Conservation (phyloP, 2,113 vertebrate species). For the Isichthys henryi region DNA sequence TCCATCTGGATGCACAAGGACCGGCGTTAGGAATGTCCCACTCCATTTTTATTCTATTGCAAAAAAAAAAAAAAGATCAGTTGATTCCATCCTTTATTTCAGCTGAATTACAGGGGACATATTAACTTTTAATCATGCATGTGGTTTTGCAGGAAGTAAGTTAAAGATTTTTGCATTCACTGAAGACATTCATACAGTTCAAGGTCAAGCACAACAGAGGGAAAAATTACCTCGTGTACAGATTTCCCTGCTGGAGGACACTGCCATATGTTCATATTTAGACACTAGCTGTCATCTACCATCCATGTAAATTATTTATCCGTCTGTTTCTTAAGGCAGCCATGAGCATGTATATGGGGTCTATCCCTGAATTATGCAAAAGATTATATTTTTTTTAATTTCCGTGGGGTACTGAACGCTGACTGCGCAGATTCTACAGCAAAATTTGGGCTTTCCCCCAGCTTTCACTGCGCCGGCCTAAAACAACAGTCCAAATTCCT, state of each 20-base stretch:
- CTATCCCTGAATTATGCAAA: background rate
- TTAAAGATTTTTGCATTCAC: background rate
- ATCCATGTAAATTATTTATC: background rate
- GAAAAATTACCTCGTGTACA: background rate
- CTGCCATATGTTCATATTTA: background rate
- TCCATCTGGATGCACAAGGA: background rate
- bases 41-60: background rate
- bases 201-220: background rate
- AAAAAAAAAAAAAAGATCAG: background rate
- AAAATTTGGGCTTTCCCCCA: background rate
- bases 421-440: background rate
- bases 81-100: background rate
- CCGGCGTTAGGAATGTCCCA: too few species aligned
- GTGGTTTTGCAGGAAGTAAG: background rate
- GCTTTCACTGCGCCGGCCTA: background rate
- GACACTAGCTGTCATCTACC: background rate
- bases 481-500: background rate
- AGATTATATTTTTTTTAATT: background rate
- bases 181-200: background rate
- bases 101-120: background rate
- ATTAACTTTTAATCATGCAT: background rate
- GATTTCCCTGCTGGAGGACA: background rate
- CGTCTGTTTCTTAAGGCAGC: background rate
- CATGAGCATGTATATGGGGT: background rate
- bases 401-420: background rate